Percentiles rank a stretch among this genome's conserved stretches.
Evolutionary conservation across 30 jellyfish, hydroid and myxozoan genomes (phyloP).

Genomic region (Aurelia sp.): DNA sequence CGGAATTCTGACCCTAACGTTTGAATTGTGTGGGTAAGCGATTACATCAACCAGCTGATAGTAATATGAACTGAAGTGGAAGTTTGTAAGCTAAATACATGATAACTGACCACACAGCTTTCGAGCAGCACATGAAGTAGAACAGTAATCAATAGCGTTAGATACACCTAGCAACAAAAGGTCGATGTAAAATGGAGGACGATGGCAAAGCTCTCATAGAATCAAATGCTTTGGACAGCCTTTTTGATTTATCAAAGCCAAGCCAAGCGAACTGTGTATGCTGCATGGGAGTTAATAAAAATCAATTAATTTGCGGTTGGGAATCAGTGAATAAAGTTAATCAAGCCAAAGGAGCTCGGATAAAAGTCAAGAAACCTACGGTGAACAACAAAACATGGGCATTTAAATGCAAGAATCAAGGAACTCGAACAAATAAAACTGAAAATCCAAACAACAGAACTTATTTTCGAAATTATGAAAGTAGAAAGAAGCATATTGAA

Average conservation of each 20-base stretch:
- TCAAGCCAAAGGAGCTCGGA: not conserved
- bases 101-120: no score
- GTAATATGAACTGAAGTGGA: no score
- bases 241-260: not conserved
- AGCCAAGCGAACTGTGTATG: not conserved
- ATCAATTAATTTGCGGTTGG: conserved; percentile 26
- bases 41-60: no score
- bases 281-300: not conserved
- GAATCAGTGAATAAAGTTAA: not conserved
- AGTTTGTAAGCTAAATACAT: no score
- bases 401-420: conserved; percentile 1
- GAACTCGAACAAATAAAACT: not conserved
- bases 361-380: conserved; percentile 15
- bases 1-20: no score
- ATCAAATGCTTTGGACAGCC: conserved; percentile 9
- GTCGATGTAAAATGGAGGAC: conserved; percentile 26
- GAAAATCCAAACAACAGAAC: not conserved
- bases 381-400: not conserved
- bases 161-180: not conserved
- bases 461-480: conserved; percentile 29
- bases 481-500: conserved; percentile 45
- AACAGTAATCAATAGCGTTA: no score
- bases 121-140: no score
- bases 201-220: conserved; percentile 19
- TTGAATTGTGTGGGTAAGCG: no score